These are phyloP conservation scores for Camarhynchus parvulus DNA, from an alignment of 2,113 vertebrate genomes.

Conservation along the genomic window DNA sequence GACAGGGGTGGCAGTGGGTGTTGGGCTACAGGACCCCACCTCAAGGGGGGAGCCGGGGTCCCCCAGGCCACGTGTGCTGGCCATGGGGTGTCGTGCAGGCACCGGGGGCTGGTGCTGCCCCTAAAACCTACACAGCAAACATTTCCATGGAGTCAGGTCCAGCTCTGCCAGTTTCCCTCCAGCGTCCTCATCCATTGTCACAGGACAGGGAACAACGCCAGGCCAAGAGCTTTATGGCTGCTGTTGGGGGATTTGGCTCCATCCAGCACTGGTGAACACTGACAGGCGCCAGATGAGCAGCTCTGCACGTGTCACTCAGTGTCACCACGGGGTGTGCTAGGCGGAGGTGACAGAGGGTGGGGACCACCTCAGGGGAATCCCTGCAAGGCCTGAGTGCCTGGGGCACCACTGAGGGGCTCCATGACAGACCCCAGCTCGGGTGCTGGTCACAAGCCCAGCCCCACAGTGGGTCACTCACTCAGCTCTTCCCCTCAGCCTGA, in stretches of 20 bases:
- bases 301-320: accelerated
- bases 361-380: not conserved
- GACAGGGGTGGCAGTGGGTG: no score
- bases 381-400: accelerated
- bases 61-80: no score
- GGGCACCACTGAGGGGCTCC: not conserved
- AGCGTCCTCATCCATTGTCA: accelerated
- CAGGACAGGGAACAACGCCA: not conserved
- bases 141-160: accelerated
- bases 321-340: accelerated
- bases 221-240: not conserved
- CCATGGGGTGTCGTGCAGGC: no score
- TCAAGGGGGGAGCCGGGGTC: no score
- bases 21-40: no score
- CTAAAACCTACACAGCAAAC: not conserved
- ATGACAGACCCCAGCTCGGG: accelerated
- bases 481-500: not conserved
- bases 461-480: accelerated
- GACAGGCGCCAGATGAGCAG: not conserved
- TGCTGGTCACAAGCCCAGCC: not conserved
- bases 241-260: not conserved
- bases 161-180: no score
- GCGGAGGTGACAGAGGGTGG: not conserved
- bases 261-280: accelerated
- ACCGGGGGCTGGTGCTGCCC: no score